Conservation (phyloP, 2,113 vertebrate genomes). For the Rhabdornis inornatus region DNA sequence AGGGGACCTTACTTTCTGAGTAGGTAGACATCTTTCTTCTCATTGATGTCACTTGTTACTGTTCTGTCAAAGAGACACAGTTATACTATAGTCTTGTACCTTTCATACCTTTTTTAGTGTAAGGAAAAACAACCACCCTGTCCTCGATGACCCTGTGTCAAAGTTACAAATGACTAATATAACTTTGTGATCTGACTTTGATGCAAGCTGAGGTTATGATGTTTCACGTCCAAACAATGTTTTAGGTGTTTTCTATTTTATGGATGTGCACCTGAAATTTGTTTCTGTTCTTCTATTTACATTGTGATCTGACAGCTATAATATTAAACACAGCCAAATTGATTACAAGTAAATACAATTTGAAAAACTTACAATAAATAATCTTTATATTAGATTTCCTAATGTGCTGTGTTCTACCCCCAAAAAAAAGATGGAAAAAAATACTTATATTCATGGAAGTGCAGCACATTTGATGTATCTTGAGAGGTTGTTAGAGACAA, state of each 20-base stretch:
- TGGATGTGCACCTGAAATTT: neutral
- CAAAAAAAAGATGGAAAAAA: neutral
- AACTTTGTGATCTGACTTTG: neutral
- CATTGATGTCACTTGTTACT: neutral
- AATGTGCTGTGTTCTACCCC: neutral
- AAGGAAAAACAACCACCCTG: neutral
- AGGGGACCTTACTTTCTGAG: neutral
- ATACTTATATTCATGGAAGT: neutral
- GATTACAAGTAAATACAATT: neutral
- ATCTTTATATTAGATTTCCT: neutral
- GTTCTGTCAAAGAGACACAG: neutral
- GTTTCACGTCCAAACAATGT: neutral
- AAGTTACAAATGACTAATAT: neutral
- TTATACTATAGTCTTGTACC: neutral
- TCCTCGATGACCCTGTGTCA: accelerated
- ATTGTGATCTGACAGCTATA: neutral
- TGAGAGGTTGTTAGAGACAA: neutral
- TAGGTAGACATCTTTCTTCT: neutral
- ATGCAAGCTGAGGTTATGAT: neutral
- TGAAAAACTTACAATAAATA: neutral
- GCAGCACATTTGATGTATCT: neutral
- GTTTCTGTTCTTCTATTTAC: neutral
- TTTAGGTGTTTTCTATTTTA: neutral
- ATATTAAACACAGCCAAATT: neutral
- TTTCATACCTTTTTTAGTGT: neutral